Evolutionary conservation across 1,140 invertebrate genomes (phyloP).

Genomic region (Pseudobourletiella spinata): DNA sequence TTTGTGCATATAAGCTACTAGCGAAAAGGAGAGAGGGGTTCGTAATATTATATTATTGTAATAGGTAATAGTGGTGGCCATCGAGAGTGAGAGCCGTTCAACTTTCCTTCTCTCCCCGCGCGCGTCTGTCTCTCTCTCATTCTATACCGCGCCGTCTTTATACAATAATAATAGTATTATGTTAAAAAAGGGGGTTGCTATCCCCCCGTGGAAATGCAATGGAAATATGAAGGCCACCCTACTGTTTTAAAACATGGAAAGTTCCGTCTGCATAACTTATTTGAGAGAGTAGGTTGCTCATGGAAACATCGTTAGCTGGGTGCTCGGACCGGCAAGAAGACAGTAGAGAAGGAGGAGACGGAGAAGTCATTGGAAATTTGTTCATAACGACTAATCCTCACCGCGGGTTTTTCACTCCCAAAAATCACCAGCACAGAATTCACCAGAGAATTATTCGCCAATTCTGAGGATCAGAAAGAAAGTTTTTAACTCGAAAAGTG

Average conservation of each 20-base stretch:
- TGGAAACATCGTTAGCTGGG: slow-evolving; percentile 18
- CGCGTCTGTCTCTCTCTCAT: background rate
- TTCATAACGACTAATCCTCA: no score
- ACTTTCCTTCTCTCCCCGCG: background rate
- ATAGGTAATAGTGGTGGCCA: slow-evolving; percentile 2
- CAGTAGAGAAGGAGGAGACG: no score
- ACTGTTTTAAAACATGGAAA: slow-evolving; percentile 31
- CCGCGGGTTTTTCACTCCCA: no score
- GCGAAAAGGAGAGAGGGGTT: no score
- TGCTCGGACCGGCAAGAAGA: background rate
- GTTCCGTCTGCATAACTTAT: slow-evolving; percentile 21
- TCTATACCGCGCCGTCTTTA: background rate
- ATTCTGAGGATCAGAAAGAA: no score
- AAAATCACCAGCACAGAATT: no score
- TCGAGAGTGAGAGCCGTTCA: background rate
- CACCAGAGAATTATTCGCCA: no score
- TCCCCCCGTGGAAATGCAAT: background rate
- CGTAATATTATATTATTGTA: background rate
- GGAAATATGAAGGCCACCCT: slow-evolving; percentile 28
- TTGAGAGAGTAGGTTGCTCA: slow-evolving; percentile 27
- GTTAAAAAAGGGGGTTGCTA: background rate
- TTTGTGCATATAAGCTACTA: no score
- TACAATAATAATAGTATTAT: no score
- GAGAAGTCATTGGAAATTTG: no score
- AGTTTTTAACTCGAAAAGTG: no score